Base-by-base conservation (phyloP, 53 echinoderm and acorn worm species). In the Glandiceps talaboti region DNA sequence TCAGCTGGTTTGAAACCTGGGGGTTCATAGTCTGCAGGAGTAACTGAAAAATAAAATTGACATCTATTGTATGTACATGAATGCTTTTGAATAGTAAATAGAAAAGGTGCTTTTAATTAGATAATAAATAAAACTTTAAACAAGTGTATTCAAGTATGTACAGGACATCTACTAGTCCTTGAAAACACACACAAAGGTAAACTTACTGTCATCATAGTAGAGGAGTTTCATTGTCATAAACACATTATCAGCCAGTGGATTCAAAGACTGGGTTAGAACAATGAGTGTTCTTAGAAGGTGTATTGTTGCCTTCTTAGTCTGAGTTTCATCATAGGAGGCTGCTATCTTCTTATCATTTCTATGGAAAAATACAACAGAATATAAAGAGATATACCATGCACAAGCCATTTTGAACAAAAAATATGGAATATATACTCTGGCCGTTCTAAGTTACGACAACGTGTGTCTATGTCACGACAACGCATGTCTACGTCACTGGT, bases 221-320 rank as follows among this genome's bases (percentile, higher is more conserved):
- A 92, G 85, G 14, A 95, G 85, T 75, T 95, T 95, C 96, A 95
- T 95, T 14, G 96, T 95, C 86, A 95, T 90, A 85, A 95, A 88
- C 79, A 92, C 92, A 81, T 95, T 90, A 86, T 95, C 96, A 79
- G 96, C 92, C 0, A 95, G 87, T 1, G 90, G 79, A 74, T 86
- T 82, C n/a, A 95, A 89, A 28, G 92, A 89, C 84, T 95, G 96
- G 1, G 92, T 95, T 32, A 95, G 84, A 26, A 95, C 90, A 1
- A 95, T 80, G 83, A 95, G 92, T 77, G 96, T 95, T 27, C 96
- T 86, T 26, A 95, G 91, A 0, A 95, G 91, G 72, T 84, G 89
- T 6, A 90, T 84, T 32, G 96, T 95, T 25, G 96, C 96, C 76
- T 90, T 92, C 89, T 92, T 92, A 25, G 96, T 95, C 82, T 92